Evolutionary conservation across 2,113 vertebrate species (phyloP), one percentile per base, ranked within the genome.

Genomic region (Takifugu flavidus): DNA sequence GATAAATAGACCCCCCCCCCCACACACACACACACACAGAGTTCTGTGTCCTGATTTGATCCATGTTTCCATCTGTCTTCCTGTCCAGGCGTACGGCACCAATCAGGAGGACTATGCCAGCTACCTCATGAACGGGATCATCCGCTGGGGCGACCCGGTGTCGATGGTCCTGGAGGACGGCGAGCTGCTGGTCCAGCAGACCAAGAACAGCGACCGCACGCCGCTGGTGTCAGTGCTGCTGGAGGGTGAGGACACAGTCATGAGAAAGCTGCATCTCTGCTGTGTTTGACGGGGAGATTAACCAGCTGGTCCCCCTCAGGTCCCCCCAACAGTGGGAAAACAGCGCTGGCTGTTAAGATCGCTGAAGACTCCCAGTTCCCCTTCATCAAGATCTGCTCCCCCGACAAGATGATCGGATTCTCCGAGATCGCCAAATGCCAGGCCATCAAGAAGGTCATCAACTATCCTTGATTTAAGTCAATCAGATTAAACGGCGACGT

Each of bases 341-440:
- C 96, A 0, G 96, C 96, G 0, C 69, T 98, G 57, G 95, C 96
- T 26, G 96, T 95, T 39, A 96, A 95, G 82, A 99, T 98, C 71
- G 90, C 96, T 0, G 95, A 99, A 82, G 93, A 96, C 3, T 99
- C 96, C 58, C 92, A 95, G 83, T 98, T 99, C 72, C 96, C 96
- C n/a, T 98, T 98, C 57, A 99, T 99, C 90, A 98, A 99, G 90
- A 97, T 98, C 87, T 99, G 96, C 75, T 99, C 96, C 71, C 96
- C 96, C 0, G 96, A 98, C 82, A 98, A 98, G 86, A 99, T 98
- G 95, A 99, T 99, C 1, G 96, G 96, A 49, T 93, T 93, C 85
- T 95, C 96, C 0, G 96, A 99, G 87, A 96, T 93, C 1, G 96
- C 96, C 77, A 99, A 99, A 76, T 99, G 96, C 75, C 96, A 99